Percentiles rank a stretch among this genome's conserved stretches.
Evolutionary conservation across 2,888 invertebrate species (phyloP).

Genomic region (Tipula helvola): DNA sequence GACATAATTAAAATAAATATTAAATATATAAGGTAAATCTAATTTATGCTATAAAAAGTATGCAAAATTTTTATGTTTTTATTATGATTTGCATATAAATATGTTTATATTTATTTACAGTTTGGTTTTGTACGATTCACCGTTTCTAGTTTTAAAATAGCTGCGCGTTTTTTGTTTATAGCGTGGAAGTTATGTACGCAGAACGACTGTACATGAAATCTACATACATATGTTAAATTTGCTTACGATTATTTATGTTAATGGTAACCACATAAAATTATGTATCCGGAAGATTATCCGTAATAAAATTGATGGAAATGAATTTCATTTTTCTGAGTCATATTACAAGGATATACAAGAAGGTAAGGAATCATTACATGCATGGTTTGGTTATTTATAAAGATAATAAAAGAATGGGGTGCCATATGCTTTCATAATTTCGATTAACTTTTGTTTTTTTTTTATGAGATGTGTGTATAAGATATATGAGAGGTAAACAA

Average conservation of each 20-base stretch:
- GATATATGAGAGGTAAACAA: not conserved
- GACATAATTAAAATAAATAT: not conserved
- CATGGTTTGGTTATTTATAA: not conserved
- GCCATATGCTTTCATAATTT: not conserved
- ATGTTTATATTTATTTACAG: not conserved
- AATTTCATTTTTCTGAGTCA: not conserved
- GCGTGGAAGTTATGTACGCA: not conserved
- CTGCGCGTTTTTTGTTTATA: not conserved
- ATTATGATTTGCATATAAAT: not conserved
- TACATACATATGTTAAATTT: not conserved
- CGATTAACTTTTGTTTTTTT: not conserved
- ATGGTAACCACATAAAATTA: not conserved
- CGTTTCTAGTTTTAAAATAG: not conserved
- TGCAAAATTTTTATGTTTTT: not conserved
- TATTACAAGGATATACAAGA: not conserved
- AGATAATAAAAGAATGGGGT: not conserved
- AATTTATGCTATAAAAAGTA: not conserved
- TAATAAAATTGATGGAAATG: not conserved
- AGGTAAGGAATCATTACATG: not conserved
- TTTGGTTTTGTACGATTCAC: not conserved
- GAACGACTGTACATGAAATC: not conserved
- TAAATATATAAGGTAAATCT: not conserved
- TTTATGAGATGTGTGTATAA: not conserved
- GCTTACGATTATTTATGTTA: constrained; percentile 4
- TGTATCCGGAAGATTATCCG: not conserved